Evolutionary conservation across 2,797 vertebrate species (phyloP), one percentile per base, ranked within the genome.

Genomic region (Florisuga fusca): DNA sequence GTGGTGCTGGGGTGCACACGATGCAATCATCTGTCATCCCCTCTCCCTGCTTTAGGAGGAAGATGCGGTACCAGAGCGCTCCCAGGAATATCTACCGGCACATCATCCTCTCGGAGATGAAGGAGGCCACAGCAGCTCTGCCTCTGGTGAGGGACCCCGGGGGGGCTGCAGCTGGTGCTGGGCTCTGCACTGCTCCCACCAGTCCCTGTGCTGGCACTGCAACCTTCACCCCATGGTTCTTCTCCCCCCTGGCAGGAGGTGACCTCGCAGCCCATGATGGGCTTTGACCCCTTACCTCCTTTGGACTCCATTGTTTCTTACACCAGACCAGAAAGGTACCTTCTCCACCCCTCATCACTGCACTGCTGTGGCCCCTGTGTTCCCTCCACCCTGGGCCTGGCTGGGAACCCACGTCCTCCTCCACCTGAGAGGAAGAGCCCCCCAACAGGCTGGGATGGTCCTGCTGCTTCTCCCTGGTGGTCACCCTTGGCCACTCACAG

Each of bases 81-180:
- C 99, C 99, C 57, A 98, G 99, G 87, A 99, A 99, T 77, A 99
- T 99, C 96, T 98, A 99, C 96, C 98, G 99, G 61, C 99, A 99
- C 1, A 98, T 99, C 81, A 97, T 99, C 86, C 98, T 99, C 57
- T 99, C 99, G 0, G 99, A 99, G 98, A 98, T 99, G 94, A 99
- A 99, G 97, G 99, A 99, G 86, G 99, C 99, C 27, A 98, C 98
- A 0, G 98, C 99, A 7, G 98, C 98, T 6, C 98, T 99, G 84
- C 99, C 99, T 85, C 97, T 98, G 95, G 99, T 99, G 97, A 99
- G 98, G 77, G 34, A 81, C 74, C 33, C 45, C 3, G 5, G 1
- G 0, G 3, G 54, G 36, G 14, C 53, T 50, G 22, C 48, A 50
- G 48, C 48, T 50, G 48, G 48, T 23, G 48, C 20, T 22, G 7